Evolutionary conservation across 2,888 invertebrate species (phyloP).

Genomic region (Xanthostigma xanthostigma): DNA sequence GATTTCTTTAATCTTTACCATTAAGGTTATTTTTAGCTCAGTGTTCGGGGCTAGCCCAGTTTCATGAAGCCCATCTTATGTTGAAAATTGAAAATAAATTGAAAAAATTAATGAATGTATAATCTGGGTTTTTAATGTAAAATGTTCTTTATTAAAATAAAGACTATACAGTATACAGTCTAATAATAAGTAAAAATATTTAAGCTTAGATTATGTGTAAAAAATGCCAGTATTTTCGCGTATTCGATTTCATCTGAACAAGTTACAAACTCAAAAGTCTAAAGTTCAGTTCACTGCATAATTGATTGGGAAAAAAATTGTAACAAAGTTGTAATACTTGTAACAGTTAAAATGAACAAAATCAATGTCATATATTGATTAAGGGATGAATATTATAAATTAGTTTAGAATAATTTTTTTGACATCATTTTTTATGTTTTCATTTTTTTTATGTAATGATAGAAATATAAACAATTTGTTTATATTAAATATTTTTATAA

Average conservation of each 20-base stretch:
- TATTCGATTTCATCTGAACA: not conserved
- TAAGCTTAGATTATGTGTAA: not conserved
- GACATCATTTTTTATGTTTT: not conserved
- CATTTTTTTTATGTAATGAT: not conserved
- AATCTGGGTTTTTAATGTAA: not conserved
- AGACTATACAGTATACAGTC: too few species aligned
- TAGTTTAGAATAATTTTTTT: not conserved
- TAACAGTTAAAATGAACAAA: not conserved
- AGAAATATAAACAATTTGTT: not conserved
- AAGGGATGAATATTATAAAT: not conserved
- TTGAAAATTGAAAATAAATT: not conserved
- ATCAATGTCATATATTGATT: not conserved
- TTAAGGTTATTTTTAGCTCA: too few species aligned
- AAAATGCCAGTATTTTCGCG: not conserved
- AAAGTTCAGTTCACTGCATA: not conserved
- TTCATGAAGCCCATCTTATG: too few species aligned
- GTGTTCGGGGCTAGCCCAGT: too few species aligned
- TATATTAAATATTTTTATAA: constrained; percentile 1
- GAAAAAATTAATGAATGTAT: not conserved
- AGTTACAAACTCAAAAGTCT: not conserved
- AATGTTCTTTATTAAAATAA: not conserved
- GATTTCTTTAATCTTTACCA: too few species aligned
- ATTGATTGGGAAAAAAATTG: too few species aligned
- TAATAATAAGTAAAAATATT: not conserved
- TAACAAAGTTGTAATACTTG: not conserved